Percentiles rank a stretch among this genome's conserved stretches.
phyloP scores from a whole-genome alignment of 2,888 invertebrate species.

The Chaetogeoica ovagalla region DNA sequence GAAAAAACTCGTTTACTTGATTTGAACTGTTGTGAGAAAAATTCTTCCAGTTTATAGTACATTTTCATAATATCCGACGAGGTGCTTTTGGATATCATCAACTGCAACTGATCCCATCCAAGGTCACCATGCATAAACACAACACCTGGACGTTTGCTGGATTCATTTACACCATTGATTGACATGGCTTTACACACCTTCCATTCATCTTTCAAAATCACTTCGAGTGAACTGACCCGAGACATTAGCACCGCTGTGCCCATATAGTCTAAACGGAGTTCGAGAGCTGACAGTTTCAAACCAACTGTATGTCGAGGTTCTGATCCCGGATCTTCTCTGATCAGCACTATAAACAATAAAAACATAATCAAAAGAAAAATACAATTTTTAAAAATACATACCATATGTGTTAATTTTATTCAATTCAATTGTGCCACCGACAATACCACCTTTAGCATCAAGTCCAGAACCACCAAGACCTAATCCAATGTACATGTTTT shows the following conservation, averaged over 20 bases:
- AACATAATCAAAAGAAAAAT: slow-evolving; percentile 29
- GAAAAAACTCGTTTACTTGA: slow-evolving; percentile 91
- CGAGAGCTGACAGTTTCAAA: slow-evolving; percentile 79
- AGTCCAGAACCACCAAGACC: slow-evolving; percentile 87
- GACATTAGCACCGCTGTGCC: slow-evolving; percentile 93
- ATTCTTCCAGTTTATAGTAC: slow-evolving; percentile 94
- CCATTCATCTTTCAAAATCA: slow-evolving; percentile 87
- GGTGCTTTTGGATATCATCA: slow-evolving; percentile 95
- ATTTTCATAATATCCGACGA: slow-evolving; percentile 96
- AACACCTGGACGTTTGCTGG: slow-evolving; percentile 69
- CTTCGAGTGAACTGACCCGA: slow-evolving; percentile 79
- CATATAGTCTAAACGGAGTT: slow-evolving; percentile 96
- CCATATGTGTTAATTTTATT: slow-evolving; percentile 83
- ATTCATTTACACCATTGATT: slow-evolving; percentile 38
- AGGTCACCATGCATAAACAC: slow-evolving; percentile 91
- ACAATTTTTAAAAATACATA: slow-evolving; percentile 59
- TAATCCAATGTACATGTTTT: slow-evolving; percentile 87
- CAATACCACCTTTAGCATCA: slow-evolving; percentile 96
- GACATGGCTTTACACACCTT: slow-evolving; percentile 62
- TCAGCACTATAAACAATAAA: slow-evolving; percentile 67
- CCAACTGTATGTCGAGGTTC: slow-evolving; percentile 85
- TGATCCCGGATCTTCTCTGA: slow-evolving; percentile 84
- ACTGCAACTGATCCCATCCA: slow-evolving; percentile 93
- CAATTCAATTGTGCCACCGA: slow-evolving; percentile 92
- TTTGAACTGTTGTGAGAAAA: slow-evolving; percentile 96